Percentiles rank a stretch among this genome's conserved stretches.
Evolutionary conservation across 2,113 vertebrate species (phyloP).

Genomic region (Gopherus flavomarginatus): DNA sequence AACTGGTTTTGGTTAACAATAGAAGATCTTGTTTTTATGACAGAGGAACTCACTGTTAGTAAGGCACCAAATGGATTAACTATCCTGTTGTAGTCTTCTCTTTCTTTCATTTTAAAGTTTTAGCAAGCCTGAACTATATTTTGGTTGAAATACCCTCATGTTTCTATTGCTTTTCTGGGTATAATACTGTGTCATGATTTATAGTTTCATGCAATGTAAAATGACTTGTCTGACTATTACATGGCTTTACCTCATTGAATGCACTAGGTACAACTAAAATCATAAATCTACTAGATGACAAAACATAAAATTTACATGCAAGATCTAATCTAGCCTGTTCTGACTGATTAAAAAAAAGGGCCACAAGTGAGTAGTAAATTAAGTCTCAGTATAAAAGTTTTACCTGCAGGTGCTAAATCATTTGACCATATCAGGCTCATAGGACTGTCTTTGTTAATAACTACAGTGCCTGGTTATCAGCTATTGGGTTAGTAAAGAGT

Average conservation of each 20-base stretch:
- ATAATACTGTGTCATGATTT: slow-evolving; percentile 46
- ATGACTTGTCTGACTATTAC: slow-evolving; percentile 46
- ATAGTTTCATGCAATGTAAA: slow-evolving; percentile 32
- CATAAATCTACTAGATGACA: slow-evolving; percentile 75
- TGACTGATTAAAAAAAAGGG: slow-evolving; percentile 70
- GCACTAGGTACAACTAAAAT: slow-evolving; percentile 44
- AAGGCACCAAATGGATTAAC: not conserved
- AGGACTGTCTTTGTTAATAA: slow-evolving; percentile 64
- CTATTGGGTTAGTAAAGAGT: not conserved
- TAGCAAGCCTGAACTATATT: not conserved
- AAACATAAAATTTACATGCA: slow-evolving; percentile 79
- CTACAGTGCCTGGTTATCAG: not conserved
- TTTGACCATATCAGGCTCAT: not conserved
- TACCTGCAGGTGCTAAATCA: slow-evolving; percentile 78
- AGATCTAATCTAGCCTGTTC: slow-evolving; percentile 73
- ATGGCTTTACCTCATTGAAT: slow-evolving; percentile 60
- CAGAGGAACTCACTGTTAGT: not conserved
- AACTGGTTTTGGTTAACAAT: not conserved
- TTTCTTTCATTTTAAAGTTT: not conserved
- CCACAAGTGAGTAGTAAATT: slow-evolving; percentile 74
- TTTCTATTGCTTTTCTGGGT: not conserved
- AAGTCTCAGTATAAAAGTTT: slow-evolving; percentile 75
- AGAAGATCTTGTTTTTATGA: not conserved
- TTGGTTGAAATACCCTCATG: slow-evolving; percentile 35
- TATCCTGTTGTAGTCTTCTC: rapidly evolving